Conservation (phyloP, 2,888 invertebrate species). For the Lingula anatina region DNA sequence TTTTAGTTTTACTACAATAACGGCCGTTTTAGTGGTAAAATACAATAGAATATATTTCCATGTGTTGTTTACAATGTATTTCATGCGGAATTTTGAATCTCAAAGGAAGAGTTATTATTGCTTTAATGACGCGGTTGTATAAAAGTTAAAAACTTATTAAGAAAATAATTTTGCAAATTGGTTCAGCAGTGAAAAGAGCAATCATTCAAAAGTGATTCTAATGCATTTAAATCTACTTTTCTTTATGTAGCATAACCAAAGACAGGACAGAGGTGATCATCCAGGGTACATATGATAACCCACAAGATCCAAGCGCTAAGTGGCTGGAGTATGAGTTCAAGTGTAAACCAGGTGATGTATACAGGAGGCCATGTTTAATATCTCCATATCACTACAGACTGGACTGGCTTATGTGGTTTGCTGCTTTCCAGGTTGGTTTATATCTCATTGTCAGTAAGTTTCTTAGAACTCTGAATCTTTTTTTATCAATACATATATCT, state of each 20-base stretch:
- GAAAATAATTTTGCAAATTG: too few species aligned
- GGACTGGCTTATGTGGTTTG: slow-evolving; percentile 55
- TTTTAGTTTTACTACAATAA: too few species aligned
- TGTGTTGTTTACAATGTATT: too few species aligned
- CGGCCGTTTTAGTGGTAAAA: too few species aligned
- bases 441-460: background rate
- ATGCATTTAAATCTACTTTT: too few species aligned
- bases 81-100: too few species aligned
- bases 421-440: slow-evolving; percentile 50
- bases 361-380: slow-evolving; percentile 49
- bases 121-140: too few species aligned
- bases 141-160: too few species aligned
- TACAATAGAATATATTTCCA: too few species aligned
- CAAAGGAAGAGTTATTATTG: too few species aligned
- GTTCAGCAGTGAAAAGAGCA: too few species aligned
- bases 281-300: slow-evolving; percentile 46
- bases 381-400: slow-evolving; percentile 54
- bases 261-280: slow-evolving; percentile 52
- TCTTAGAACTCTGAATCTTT: background rate
- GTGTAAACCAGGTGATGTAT: slow-evolving; percentile 52
- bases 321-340: slow-evolving; percentile 55
- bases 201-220: too few species aligned
- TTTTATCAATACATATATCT: background rate
- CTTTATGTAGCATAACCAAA: slow-evolving; percentile 45
- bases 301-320: slow-evolving; percentile 25